phyloP scores from a whole-genome alignment of 2,888 invertebrate species.

The Zhengitettix transpicula region DNA sequence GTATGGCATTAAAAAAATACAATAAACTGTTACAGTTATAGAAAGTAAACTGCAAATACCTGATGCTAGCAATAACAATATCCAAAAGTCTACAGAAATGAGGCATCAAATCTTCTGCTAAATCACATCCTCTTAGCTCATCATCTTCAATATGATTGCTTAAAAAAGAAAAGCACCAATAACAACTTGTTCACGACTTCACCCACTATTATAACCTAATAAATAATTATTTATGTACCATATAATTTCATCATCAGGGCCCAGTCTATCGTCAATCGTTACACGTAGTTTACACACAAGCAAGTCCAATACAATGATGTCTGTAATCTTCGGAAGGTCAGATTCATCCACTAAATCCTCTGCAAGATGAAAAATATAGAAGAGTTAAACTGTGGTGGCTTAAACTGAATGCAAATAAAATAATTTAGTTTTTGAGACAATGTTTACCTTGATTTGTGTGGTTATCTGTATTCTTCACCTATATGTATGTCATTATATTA shows the following conservation, averaged over 20 bases:
- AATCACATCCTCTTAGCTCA: constrained; percentile 17
- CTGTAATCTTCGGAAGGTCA: constrained; percentile 47
- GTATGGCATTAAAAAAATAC: no score
- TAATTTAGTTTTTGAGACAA: no score
- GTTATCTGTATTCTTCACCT: no score
- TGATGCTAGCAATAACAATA: constrained; percentile 42
- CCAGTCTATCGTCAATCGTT: constrained; percentile 25
- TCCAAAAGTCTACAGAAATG: constrained; percentile 47
- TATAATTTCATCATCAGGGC: no score
- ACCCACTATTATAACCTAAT: no score
- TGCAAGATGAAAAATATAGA: constrained; percentile 3
- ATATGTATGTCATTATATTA: no score
- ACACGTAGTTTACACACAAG: constrained; percentile 59
- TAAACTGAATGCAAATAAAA: no score
- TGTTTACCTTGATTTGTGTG: no score
- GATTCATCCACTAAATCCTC: constrained; percentile 23
- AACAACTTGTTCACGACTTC: background rate
- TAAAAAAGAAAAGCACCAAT: no score
- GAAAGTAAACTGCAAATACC: constrained; percentile 2
- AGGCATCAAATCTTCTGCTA: constrained; percentile 44
- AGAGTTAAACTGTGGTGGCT: background rate
- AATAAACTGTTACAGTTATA: no score
- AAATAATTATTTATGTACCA: no score
- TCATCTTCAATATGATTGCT: no score
- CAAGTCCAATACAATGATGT: constrained; percentile 57